Evolutionary conservation across 2,797 vertebrate genomes (phyloP), one percentile per base, ranked within the genome.

Genomic region (Oryzias dopingdopingensis): DNA sequence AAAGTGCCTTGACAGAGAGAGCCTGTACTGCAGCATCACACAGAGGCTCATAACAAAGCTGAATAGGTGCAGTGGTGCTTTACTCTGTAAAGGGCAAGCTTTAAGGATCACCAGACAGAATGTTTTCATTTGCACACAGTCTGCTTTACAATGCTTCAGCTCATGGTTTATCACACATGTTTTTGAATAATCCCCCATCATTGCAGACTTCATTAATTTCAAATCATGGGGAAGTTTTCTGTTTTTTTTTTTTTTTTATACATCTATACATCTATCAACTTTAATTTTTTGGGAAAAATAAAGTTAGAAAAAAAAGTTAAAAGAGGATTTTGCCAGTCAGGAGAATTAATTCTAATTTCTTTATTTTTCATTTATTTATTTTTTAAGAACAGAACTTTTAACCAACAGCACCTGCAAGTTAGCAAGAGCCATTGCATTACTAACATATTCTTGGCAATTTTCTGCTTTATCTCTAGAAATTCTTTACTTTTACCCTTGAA

Each of bases 21-120:
- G 65, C 17, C 52, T 46, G 49, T 72, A 52, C 57, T 52, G 66
- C 63, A 51, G 53, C 62, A 70, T 67, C 62, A 56, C 53, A 17
- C 24, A 17, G 57, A 56, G 63, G 57, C 49, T 50, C 2, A 42
- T 46, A 64, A 64, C 41, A 49, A 52, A 57, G 74, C 50, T 63
- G 81, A 79, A 77, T 61, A 65, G 65, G 68, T 60, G 71, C 69
- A 70, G 56, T 66, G 74, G 76, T 6, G 70, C 82, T 72, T 81
- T 73, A 67, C 70, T 79, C 26, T 43, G 50, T 20, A 87, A 88
- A 88, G 81, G 83, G 68, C 79, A 88, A 69, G 69, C 65, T 86
- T 83, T 79, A 72, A 82, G 86, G 80, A 77, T 88, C 86, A 81
- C 61, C 71, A 70, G 61, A 73, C 45, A 42, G 47, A 77, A 68